Base-by-base conservation (phyloP, 2,797 vertebrate genomes). In the Betta splendens region DNA sequence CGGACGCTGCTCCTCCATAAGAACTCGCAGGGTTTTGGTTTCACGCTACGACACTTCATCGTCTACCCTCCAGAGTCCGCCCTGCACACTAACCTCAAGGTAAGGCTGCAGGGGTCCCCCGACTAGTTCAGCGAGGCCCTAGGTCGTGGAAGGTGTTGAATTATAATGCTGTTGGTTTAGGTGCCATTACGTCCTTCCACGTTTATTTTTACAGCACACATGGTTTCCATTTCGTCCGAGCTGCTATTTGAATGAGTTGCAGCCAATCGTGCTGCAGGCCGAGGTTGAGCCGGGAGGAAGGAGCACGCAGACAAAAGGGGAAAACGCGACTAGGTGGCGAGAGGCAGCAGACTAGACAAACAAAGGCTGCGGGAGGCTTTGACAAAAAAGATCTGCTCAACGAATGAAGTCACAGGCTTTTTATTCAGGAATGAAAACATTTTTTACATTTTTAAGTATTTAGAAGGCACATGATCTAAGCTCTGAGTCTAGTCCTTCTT, bases 41-140 rank as follows among this genome's bases (percentile, higher is more conserved):
- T 99, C 89, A 99, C 96, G 2, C 86, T 98, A 5, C 95, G 97
- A 5, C 97, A 99, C 85, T 98, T 99, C 90, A 98, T 99, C 9
- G 97, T 99, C 56, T 99, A 98, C 89, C 97, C 97, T 0, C 97
- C 97, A 0, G 97, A 98, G 85, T 98, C 97, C 0, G 92, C 94
- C 0, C 86, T 98, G 77, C 94, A 94, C 84, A 89, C 90, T 72
- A 83, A 81, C 79, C 57, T 93, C 77, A 96, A 95, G 95, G 97
- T 98, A 76, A 87, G 85, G 15, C 32, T 35, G 8, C 26, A 4
- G 2, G 31, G 32, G 10, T 31, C 17, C 43, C 39, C 1, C 29
- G 28, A 29, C 9, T 42, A 16, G 8, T n/a, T 23, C 3, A 15
- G 32, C 9, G 56, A 22, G 26, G 9, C 37, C 28, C 23, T 6